Percentiles rank a stretch among this genome's conserved stretches.
Conservation (phyloP, 2,797 vertebrate species). For the Micropoecilia bifurca region DNA sequence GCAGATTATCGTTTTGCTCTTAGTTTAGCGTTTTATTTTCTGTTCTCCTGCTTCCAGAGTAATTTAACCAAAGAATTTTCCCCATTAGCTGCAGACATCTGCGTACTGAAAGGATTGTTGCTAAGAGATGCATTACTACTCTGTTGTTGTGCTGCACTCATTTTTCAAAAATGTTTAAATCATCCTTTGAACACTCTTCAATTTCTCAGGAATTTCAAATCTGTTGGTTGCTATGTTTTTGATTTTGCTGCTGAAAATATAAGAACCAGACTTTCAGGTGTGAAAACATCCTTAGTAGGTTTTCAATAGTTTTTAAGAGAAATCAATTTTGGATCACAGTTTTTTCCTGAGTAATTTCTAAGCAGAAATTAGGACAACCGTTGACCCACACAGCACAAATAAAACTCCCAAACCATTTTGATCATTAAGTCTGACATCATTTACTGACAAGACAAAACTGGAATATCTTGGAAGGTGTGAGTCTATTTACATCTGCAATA, state of each 20-base stretch:
- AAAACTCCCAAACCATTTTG: not conserved
- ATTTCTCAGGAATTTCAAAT: not conserved
- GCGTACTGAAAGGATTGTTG: not conserved
- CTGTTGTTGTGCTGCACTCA: not conserved
- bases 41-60: not conserved
- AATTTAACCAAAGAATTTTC: not conserved
- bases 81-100: not conserved
- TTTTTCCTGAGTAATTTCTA: not conserved
- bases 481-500: not conserved
- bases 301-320: not conserved
- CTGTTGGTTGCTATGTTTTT: not conserved
- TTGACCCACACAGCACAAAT: not conserved
- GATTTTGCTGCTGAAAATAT: too few relatives aligned
- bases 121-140: not conserved
- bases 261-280: too few relatives aligned
- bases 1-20: not conserved
- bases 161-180: conserved; percentile 2
- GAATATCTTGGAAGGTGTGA: not conserved
- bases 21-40: not conserved
- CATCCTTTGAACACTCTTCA: not conserved
- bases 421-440: not conserved
- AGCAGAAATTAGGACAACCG: not conserved
- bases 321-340: not conserved
- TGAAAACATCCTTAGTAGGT: too few relatives aligned
- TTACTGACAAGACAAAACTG: not conserved